These are phyloP conservation scores for Frieseomelitta varia DNA, from an alignment of 1,140 invertebrate species.

Conservation along the genomic window DNA sequence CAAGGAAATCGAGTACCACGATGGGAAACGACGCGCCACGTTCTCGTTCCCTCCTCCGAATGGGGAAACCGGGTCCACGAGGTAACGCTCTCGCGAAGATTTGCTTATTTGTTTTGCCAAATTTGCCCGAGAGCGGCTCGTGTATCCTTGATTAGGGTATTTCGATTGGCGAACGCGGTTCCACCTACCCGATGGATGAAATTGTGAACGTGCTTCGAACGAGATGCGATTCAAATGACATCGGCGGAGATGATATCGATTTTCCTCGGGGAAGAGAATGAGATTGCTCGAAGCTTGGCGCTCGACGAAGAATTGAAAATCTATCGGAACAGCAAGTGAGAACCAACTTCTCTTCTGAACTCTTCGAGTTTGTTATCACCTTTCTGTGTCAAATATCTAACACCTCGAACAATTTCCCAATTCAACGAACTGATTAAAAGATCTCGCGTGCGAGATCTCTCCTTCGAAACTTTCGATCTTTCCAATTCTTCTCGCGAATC, in stretches of 20 bases:
- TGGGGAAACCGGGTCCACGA: not conserved
- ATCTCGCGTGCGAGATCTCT: too few species aligned
- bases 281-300: not conserved
- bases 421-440: too few species aligned
- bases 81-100: not conserved
- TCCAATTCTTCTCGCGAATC: too few species aligned
- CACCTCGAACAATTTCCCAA: too few species aligned
- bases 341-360: too few species aligned
- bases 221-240: not conserved
- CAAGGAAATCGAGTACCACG: not conserved
- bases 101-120: not conserved
- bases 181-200: not conserved
- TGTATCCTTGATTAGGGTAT: slow-evolving; percentile 11
- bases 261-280: not conserved
- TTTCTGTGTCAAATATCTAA: too few species aligned
- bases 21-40: not conserved
- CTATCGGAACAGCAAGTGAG: too few species aligned
- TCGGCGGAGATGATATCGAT: not conserved
- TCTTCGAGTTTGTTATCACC: too few species aligned
- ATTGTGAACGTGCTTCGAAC: not conserved
- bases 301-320: too few species aligned
- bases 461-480: too few species aligned
- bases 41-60: not conserved
- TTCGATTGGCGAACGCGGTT: not conserved
- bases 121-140: not conserved